Evolutionary conservation across 2,113 vertebrate genomes (phyloP).

Genomic region (Tragelaphus buxtoni): DNA sequence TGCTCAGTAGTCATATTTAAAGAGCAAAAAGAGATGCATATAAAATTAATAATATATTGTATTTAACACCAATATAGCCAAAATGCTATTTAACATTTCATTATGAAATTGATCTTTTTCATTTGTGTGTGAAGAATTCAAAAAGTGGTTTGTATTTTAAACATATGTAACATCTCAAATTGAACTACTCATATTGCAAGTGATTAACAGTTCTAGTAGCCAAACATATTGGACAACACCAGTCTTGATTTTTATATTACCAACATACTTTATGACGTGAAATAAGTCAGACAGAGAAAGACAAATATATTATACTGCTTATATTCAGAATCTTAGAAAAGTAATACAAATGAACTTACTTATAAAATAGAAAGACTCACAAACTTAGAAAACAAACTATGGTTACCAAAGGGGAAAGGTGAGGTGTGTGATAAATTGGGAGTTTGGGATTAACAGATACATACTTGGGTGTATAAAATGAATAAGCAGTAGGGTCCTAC

Average conservation of each 20-base stretch:
- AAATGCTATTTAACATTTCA: not conserved
- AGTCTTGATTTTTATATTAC: not conserved
- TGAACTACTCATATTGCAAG: not conserved
- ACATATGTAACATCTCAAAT: not conserved
- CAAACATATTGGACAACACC: not conserved
- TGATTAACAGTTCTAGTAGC: not conserved
- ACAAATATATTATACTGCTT: not conserved
- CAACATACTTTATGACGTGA: fast-evolving
- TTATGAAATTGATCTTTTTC: not conserved
- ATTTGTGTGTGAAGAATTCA: not conserved
- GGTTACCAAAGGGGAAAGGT: not conserved
- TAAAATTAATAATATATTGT: not conserved
- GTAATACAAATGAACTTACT: not conserved
- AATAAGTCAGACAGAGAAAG: not conserved
- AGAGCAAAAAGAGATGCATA: not conserved
- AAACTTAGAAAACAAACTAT: not conserved
- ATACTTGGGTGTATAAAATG: not conserved
- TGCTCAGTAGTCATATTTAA: not conserved
- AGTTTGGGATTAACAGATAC: not conserved
- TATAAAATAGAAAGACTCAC: not conserved
- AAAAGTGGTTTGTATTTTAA: not conserved
- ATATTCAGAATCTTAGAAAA: not conserved
- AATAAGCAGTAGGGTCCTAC: not conserved
- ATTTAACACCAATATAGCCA: not conserved
- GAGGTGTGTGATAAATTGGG: not conserved